phyloP scores from a whole-genome alignment of 2,797 vertebrate species.

The Ctenopoma kingsleyae region DNA sequence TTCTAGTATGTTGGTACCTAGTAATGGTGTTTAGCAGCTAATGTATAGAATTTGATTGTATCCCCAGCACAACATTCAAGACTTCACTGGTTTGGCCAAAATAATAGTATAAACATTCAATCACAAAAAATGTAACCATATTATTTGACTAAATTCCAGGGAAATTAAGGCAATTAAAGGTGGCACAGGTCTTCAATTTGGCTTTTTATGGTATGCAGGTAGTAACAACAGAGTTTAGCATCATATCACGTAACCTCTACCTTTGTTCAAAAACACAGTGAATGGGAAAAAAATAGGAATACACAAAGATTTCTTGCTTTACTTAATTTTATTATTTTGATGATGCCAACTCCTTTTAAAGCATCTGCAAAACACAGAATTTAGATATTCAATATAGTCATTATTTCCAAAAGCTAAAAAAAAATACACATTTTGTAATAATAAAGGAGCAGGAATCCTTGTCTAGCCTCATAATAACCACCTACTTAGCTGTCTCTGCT shows the following conservation, averaged over 20 bases:
- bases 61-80: not conserved
- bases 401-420: not conserved
- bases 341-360: not conserved
- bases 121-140: not conserved
- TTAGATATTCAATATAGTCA: not conserved
- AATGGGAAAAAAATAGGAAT: not conserved
- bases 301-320: not conserved
- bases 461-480: slow-evolving; percentile 42
- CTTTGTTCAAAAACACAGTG: not conserved
- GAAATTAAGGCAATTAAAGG: not conserved
- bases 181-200: not conserved
- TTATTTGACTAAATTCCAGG: not conserved
- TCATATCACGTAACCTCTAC: not conserved
- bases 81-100: not conserved
- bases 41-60: not conserved
- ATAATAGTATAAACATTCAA: not conserved
- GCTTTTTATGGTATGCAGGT: not conserved
- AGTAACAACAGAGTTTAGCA: not conserved
- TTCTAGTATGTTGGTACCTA: not conserved
- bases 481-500: slow-evolving; percentile 35
- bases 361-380: not conserved
- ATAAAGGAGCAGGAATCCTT: slow-evolving; percentile 16
- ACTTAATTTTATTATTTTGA: not conserved
- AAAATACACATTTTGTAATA: not conserved
- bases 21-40: not conserved